Evolutionary conservation across 2,888 invertebrate genomes (phyloP), one percentile per base, ranked within the genome.

Genomic region (Balanococcus diminutus): DNA sequence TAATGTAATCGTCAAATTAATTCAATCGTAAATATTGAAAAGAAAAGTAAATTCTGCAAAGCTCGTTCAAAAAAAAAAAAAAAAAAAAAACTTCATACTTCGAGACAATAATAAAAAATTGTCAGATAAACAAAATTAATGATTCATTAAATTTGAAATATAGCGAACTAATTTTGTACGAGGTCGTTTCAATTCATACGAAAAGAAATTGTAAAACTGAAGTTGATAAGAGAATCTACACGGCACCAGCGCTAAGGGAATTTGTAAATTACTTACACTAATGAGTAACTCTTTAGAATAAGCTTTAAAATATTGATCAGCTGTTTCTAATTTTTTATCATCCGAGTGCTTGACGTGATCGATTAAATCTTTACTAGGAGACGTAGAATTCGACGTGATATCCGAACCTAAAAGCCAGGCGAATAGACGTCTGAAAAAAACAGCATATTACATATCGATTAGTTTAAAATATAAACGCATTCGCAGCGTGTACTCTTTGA

Each of bases 351-450:
- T 83, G 16, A 32, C n/a, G 19, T 39, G 22, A 22, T 61, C 86
- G 89, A 89, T 1, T 39, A 88, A 89, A 87, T 89, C 89, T 67
- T 90, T 89, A 22, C 67, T 46, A 14, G 42, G 81, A n/a, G 82
- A 86, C 19, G 25, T 81, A 1, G 81, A 86, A 87, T 89, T 89
- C 82, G 90, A 91, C 88, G 93, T 93, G 39, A 93, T 92, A 89
- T 95, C 94, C 8, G 92, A 92, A 67, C 95, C 95, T 88, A 96
- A 90, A 31, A 97, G 91, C 96, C 96, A 97, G 0, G 95, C 94
- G 90, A 95, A 96, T 39, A 97, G 91, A 42, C 96, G 92, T 88
- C 95, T 93, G 88, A 86, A 86, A 87, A 85, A 84, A 32, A 16
- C 32, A 28, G 16, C 22, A 86, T 14, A 11, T 3, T 46, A 46